Conservation (phyloP, 2,797 vertebrate genomes). For the Pseudochromis fuscus region DNA sequence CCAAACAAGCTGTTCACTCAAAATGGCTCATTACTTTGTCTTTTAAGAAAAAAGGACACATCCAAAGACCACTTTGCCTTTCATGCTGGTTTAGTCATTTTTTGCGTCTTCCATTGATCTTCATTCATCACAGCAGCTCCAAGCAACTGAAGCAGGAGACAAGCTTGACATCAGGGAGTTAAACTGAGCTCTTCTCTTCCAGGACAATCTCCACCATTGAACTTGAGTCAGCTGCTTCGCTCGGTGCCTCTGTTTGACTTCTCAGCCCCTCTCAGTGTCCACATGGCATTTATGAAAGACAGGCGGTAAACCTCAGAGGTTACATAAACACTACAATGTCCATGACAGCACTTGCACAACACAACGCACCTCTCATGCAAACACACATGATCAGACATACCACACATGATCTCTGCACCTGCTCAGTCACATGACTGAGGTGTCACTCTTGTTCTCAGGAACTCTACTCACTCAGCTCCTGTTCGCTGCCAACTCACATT, state of each 20-base stretch:
- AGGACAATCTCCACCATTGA: constrained; percentile 16
- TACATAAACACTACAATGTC: constrained; percentile 43
- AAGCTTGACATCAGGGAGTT: constrained; percentile 6
- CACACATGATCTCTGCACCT: constrained; percentile 53
- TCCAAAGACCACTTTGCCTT: constrained; percentile 10
- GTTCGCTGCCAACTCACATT: constrained; percentile 1
- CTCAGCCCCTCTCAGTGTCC: neutral
- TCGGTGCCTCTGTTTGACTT: constrained; percentile 25
- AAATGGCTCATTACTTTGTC: constrained; percentile 33
- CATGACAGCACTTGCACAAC: constrained; percentile 9
- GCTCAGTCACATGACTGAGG: constrained; percentile 41
- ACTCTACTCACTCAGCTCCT: constrained; percentile 1
- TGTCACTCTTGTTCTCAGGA: constrained; percentile 3
- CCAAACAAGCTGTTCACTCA: constrained; percentile 26
- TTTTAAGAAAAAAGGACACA: constrained; percentile 10
- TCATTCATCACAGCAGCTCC: constrained; percentile 10
- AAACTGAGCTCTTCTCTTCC: constrained; percentile 3
- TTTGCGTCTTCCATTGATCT: neutral
- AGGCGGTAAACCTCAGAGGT: constrained; percentile 31
- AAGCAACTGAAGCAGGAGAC: constrained; percentile 6
- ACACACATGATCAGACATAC: constrained; percentile 38
- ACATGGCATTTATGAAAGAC: constrained; percentile 52
- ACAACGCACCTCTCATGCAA: constrained; percentile 27
- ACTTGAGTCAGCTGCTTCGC: constrained; percentile 27
- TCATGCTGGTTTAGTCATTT: neutral